phyloP scores from a whole-genome alignment of 35 echinoderm and acorn worm species.

The Ptychodera flava region DNA sequence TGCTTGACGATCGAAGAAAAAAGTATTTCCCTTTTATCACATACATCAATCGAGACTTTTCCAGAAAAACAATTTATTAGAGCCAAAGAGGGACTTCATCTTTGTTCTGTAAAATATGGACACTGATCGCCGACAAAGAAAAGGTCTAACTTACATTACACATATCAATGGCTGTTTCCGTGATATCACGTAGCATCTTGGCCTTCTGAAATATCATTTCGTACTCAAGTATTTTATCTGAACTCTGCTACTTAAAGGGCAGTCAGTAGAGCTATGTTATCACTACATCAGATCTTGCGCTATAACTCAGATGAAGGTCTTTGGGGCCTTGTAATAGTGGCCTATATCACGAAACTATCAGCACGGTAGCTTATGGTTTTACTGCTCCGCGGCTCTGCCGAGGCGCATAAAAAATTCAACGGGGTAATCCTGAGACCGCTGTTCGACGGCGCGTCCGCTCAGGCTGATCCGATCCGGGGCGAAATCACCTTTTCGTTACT shows the following conservation, averaged over 20 bases:
- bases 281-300: not conserved
- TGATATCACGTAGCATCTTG: not conserved
- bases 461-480: not conserved
- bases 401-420: not conserved
- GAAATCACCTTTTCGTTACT: not conserved
- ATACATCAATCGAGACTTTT: too few relatives aligned
- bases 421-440: not conserved
- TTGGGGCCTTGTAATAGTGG: not conserved
- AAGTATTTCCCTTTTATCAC: too few relatives aligned
- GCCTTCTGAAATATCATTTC: not conserved
- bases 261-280: not conserved
- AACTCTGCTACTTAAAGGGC: not conserved
- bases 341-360: not conserved
- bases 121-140: not conserved
- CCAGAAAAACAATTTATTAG: too few relatives aligned
- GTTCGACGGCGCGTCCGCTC: not conserved
- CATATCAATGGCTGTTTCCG: not conserved
- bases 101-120: too few relatives aligned
- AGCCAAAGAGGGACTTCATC: too few relatives aligned
- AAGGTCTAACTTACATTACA: not conserved
- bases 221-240: not conserved
- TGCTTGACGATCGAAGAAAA: too few relatives aligned
- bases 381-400: not conserved
- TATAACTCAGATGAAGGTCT: not conserved
- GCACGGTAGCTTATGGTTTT: not conserved